phyloP scores from a whole-genome alignment of 2,888 invertebrate genomes.

The Ophion slaviceki region DNA sequence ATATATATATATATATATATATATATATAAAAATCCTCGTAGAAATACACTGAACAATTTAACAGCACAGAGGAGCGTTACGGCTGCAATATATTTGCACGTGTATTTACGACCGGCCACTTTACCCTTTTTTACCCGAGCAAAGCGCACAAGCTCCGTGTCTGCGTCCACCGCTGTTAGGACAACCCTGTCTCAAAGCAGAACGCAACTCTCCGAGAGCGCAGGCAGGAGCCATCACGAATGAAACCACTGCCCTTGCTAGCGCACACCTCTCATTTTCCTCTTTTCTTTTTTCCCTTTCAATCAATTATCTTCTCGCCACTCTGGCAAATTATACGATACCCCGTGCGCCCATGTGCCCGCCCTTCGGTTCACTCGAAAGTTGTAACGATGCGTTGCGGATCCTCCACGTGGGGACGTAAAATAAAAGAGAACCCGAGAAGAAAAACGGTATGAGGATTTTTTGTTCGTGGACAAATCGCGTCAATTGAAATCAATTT shows the following conservation, averaged over 20 bases:
- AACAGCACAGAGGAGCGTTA: conserved; percentile 76
- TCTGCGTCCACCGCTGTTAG: conserved; percentile 19
- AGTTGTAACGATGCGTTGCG: conserved; percentile 28
- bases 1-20: too few species aligned
- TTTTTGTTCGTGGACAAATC: too few species aligned
- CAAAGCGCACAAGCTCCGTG: conserved; percentile 52
- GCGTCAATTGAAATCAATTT: too few species aligned
- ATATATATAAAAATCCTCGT: conserved; percentile 47
- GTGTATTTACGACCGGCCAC: conserved; percentile 80
- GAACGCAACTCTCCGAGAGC: conserved; percentile 7
- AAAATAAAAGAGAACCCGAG: background rate
- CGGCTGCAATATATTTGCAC: conserved; percentile 81
- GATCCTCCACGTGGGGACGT: background rate
- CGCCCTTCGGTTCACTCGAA: conserved; percentile 16
- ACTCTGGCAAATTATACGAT: conserved; percentile 53
- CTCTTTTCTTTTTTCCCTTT: conserved; percentile 22
- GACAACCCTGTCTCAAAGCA: background rate
- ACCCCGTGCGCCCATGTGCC: background rate
- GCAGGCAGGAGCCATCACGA: conserved; percentile 10
- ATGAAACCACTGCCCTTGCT: conserved; percentile 41
- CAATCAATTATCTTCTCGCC: conserved; percentile 52
- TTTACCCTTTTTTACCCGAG: conserved; percentile 69
- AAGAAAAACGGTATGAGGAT: too few species aligned
- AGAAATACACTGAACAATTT: conserved; percentile 72
- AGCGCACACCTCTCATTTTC: conserved; percentile 2